Evolutionary conservation across 2,113 vertebrate species (phyloP).

Genomic region (zebrafish (Danio rerio)): DNA sequence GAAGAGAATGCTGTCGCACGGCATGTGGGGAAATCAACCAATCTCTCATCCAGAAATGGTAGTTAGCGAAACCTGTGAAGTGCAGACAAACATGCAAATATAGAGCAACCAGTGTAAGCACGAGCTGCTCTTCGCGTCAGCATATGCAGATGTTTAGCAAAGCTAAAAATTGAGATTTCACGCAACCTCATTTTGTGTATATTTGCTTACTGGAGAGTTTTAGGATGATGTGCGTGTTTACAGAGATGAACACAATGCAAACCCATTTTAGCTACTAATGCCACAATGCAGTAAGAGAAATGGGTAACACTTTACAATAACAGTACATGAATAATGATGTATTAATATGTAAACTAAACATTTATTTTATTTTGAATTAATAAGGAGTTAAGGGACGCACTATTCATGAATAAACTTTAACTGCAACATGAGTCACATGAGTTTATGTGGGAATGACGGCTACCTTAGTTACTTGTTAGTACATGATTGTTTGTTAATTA

Average conservation of each 20-base stretch:
- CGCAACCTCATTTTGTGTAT: background rate
- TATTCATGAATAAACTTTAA: too few species aligned
- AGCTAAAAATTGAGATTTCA: background rate
- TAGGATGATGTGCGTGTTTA: background rate
- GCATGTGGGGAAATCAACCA: background rate
- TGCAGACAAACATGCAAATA: conserved; percentile 14
- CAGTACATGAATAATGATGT: too few species aligned
- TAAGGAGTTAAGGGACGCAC: too few species aligned
- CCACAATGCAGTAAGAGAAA: background rate
- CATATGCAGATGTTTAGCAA: background rate
- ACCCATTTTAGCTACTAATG: background rate
- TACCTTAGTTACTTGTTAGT: too few species aligned
- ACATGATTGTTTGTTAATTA: too few species aligned
- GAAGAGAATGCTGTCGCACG: background rate
- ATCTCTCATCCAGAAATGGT: background rate
- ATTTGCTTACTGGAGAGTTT: background rate
- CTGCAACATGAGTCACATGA: too few species aligned
- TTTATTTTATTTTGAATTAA: too few species aligned
- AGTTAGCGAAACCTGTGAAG: background rate
- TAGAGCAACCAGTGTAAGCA: background rate
- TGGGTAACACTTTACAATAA: too few species aligned
- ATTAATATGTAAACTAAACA: too few species aligned
- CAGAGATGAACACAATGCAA: background rate
- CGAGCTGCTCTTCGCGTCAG: background rate
- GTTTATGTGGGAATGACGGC: too few species aligned